A percentile compares a stretch with the other conserved stretches of the same genome.
Evolutionary conservation across 2,113 vertebrate genomes (phyloP).

Genomic region (Strix uralensis): DNA sequence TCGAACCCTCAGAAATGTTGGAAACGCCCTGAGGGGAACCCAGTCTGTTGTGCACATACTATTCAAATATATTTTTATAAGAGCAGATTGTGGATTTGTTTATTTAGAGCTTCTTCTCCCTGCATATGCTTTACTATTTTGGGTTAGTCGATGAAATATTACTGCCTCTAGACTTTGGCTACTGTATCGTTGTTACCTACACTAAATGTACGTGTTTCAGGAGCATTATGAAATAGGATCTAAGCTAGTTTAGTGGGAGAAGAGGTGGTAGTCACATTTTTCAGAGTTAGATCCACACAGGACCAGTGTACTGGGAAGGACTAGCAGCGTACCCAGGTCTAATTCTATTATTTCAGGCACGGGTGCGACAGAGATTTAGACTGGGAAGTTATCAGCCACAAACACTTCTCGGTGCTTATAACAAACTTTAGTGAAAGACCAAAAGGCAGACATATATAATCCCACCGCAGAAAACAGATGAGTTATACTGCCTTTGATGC

Average conservation of each 20-base stretch:
- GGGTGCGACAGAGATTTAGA: not conserved
- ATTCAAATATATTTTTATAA: slow-evolving; percentile 39
- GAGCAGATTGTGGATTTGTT: slow-evolving; percentile 68
- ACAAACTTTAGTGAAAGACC: not conserved
- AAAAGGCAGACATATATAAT: not conserved
- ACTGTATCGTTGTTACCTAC: not conserved
- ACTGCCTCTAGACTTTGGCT: slow-evolving; percentile 38
- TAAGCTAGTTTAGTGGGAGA: not conserved
- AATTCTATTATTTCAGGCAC: not conserved
- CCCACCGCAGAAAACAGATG: fast-evolving
- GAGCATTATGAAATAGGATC: not conserved
- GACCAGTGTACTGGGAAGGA: not conserved
- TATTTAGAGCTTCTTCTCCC: slow-evolving; percentile 54
- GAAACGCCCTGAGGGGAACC: slow-evolving; percentile 60
- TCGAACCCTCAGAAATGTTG: slow-evolving; percentile 21
- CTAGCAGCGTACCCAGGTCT: not conserved
- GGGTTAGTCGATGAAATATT: not conserved
- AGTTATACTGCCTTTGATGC: not conserved
- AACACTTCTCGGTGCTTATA: not conserved
- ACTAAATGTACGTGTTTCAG: not conserved
- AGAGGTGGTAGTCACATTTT: not conserved
- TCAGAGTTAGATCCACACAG: not conserved
- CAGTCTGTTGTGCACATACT: slow-evolving; percentile 49
- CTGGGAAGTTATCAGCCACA: not conserved
- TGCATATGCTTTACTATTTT: slow-evolving; percentile 67